Percentiles rank a stretch among this genome's conserved stretches.
Conservation (phyloP, 1,140 invertebrate species). For the Drosophila orena region DNA sequence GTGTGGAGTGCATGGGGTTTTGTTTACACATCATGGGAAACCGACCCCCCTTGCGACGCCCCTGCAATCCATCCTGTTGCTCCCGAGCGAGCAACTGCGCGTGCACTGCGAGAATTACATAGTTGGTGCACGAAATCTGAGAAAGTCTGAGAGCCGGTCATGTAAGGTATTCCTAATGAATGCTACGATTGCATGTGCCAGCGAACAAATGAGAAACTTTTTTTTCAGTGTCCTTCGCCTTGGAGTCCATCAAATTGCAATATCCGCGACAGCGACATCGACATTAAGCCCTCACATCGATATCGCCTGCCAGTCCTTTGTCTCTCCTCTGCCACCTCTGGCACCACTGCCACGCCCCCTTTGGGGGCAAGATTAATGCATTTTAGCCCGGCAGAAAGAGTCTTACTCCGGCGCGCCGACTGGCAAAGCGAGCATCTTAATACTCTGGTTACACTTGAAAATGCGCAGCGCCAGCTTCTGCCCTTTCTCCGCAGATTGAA, state of each 20-base stretch:
- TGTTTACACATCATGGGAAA: constrained; percentile 60
- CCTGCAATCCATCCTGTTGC: constrained; percentile 31
- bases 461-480: constrained; percentile 30
- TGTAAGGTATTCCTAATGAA: no score
- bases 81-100: constrained; percentile 28
- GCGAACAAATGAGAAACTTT: no score
- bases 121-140: background rate
- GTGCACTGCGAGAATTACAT: constrained; percentile 24
- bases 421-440: constrained; percentile 59
- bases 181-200: no score
- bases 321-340: background rate
- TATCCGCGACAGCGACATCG: constrained; percentile 74
- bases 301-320: constrained; percentile 50
- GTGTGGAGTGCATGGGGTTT: constrained; percentile 65
- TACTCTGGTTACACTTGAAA: constrained; percentile 76
- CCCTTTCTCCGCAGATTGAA: background rate
- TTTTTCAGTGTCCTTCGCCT: background rate
- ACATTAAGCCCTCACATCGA: constrained; percentile 66
- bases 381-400: constrained; percentile 46
- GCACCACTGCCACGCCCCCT: background rate
- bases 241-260: constrained; percentile 75
- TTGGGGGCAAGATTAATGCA: constrained; percentile 72
- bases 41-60: background rate
- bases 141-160: no score
- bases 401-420: constrained; percentile 12